A percentile compares a stretch with the other conserved stretches of the same genome.
phyloP scores from a whole-genome alignment of 2,113 vertebrate genomes.

The Bos indicus region DNA sequence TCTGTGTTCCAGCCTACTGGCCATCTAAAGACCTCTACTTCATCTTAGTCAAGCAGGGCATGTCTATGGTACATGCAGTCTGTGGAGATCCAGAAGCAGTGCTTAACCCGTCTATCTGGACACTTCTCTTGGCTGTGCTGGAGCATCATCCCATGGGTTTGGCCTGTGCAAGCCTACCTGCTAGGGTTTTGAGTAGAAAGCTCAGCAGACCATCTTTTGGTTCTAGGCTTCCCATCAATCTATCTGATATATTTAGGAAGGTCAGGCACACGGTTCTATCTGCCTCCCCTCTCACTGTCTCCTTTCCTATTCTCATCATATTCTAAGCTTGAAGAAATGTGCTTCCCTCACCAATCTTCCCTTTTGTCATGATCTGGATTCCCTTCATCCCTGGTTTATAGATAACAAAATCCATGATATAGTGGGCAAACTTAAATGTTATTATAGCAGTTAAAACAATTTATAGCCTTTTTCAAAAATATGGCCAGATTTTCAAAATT shows the following conservation, averaged over 20 bases:
- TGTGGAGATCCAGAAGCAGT: not conserved
- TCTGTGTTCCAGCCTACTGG: not conserved
- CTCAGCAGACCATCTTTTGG: not conserved
- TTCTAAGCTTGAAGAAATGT: not conserved
- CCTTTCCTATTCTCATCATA: not conserved
- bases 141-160: not conserved
- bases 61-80: not conserved
- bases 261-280: not conserved
- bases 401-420: not conserved
- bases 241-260: not conserved
- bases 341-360: not conserved
- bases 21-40: not conserved
- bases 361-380: not conserved
- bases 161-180: not conserved
- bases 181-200: not conserved
- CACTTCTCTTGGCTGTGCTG: not conserved
- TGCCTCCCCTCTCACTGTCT: not conserved
- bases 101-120: not conserved
- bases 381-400: not conserved
- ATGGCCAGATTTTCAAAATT: not conserved
- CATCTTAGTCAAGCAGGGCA: not conserved
- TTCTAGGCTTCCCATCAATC: not conserved
- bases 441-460: not conserved
- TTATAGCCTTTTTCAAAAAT: not conserved
- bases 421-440: not conserved